These are phyloP conservation scores for Pseudolaguvia tuberculata DNA, from an alignment of 2,113 vertebrate genomes.

Conservation along the genomic window DNA sequence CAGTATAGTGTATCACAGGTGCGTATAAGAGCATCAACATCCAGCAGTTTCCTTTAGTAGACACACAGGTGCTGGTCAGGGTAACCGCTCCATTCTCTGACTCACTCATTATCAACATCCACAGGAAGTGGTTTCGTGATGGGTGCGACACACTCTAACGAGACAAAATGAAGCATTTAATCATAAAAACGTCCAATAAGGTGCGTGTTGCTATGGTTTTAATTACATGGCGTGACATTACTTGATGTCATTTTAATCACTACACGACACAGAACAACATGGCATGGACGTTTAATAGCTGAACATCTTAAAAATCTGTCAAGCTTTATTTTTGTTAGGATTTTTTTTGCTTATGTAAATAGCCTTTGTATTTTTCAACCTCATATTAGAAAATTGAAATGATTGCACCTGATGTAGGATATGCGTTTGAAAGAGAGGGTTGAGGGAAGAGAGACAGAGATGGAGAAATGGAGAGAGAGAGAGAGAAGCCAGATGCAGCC, in stretches of 20 bases:
- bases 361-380: background rate
- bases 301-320: background rate
- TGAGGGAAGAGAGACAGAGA: background rate
- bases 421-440: background rate
- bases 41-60: background rate
- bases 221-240: background rate
- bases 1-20: too few species aligned
- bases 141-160: background rate
- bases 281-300: background rate
- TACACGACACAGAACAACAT: background rate
- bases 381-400: background rate
- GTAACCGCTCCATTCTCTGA: background rate
- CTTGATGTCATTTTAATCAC: background rate
- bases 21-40: background rate
- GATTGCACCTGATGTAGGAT: background rate
- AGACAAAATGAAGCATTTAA: background rate
- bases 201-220: background rate
- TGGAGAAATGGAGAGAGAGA: background rate
- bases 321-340: background rate
- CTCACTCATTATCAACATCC: background rate
- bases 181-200: background rate
- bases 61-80: background rate
- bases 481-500: conserved; percentile 18
- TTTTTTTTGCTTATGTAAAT: background rate
- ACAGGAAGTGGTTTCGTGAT: background rate